Conservation (phyloP, 92 coral and sea anemone genomes). For the Ricordea florida region DNA sequence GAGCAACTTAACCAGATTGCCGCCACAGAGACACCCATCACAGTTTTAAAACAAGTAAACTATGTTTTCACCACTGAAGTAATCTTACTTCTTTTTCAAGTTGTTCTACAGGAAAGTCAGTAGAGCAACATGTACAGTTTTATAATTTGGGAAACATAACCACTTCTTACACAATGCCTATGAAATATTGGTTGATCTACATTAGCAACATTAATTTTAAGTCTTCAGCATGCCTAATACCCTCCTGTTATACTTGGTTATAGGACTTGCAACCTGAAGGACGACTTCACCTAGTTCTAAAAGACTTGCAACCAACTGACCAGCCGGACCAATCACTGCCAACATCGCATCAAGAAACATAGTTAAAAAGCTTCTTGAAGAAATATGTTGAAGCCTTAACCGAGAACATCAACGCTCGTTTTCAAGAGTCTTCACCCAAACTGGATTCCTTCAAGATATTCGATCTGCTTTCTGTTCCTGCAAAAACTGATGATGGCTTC, state of each 20-base stretch:
- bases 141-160: neutral
- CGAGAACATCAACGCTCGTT: too few relatives aligned
- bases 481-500: too few relatives aligned
- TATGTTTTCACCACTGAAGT: too few relatives aligned
- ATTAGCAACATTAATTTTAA: neutral
- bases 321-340: too few relatives aligned
- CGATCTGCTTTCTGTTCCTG: too few relatives aligned
- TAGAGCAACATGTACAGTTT: neutral
- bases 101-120: constrained; percentile 9
- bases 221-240: too few relatives aligned
- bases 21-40: constrained; percentile 13
- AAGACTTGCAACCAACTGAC: constrained; percentile 21
- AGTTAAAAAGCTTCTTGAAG: too few relatives aligned
- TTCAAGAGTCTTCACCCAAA: too few relatives aligned
- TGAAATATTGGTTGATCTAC: neutral
- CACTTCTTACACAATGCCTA: neutral
- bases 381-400: too few relatives aligned
- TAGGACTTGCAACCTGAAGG: constrained; percentile 33
- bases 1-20: constrained; percentile 9
- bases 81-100: too few relatives aligned
- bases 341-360: too few relatives aligned
- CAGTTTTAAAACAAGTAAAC: constrained; percentile 17
- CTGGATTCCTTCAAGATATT: too few relatives aligned
- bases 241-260: neutral
- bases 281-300: constrained; percentile 11